Evolutionary conservation across 2,113 vertebrate genomes (phyloP).

Genomic region (Callionymus lyra): DNA sequence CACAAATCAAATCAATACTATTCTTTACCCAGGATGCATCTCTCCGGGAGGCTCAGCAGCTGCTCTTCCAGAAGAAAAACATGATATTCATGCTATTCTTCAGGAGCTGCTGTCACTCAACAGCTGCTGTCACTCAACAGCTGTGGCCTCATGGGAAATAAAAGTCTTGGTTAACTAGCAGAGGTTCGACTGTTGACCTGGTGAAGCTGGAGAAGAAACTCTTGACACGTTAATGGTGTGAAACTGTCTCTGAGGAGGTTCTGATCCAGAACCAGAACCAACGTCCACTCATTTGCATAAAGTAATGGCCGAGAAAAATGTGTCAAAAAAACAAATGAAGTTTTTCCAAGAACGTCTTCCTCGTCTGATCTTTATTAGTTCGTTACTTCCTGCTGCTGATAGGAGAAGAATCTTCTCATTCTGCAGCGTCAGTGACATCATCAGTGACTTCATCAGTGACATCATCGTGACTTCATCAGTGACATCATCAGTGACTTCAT

Average conservation of each 20-base stretch:
- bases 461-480: no score
- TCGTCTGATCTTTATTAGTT: not conserved
- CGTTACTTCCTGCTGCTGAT: slow-evolving; percentile 1
- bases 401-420: no score
- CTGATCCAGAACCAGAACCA: slow-evolving; percentile 71
- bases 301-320: slow-evolving; percentile 61
- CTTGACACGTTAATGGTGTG: slow-evolving; percentile 43
- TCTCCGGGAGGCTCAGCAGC: no score
- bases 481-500: no score
- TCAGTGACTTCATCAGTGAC: no score
- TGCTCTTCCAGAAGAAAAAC: no score
- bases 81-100: no score
- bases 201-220: slow-evolving; percentile 25
- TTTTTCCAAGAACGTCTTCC: slow-evolving; percentile 28
- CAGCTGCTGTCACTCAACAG: slow-evolving; percentile 20
- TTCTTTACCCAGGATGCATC: no score
- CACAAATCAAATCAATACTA: no score
- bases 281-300: slow-evolving; percentile 67
- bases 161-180: slow-evolving; percentile 59
- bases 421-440: no score
- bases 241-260: no score
- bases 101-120: slow-evolving; percentile 22
- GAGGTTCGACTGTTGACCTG: slow-evolving; percentile 32
- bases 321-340: slow-evolving; percentile 56
- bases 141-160: slow-evolving; percentile 41